Percentiles rank a stretch among this genome's conserved stretches.
Conservation (phyloP, 2,888 invertebrate genomes). For the Limnephilus marmoratus region DNA sequence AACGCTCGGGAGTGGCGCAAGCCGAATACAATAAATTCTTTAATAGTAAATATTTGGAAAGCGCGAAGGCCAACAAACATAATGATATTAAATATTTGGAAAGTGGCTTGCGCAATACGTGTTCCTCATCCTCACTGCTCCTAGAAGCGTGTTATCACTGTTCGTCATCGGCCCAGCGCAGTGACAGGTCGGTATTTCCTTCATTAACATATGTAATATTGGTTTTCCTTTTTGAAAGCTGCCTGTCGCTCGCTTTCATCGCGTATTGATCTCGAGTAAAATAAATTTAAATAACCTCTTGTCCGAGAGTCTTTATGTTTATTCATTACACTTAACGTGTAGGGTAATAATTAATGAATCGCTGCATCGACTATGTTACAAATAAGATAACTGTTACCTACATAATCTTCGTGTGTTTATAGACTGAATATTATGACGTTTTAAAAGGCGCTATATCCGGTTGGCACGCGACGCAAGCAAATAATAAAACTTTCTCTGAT, state of each 20-base stretch:
- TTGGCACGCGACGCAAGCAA: slow-evolving; percentile 17
- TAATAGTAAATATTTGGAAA: slow-evolving; percentile 33
- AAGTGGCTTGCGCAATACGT: slow-evolving; percentile 14
- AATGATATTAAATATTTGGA: slow-evolving; percentile 18
- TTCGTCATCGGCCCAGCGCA: not conserved
- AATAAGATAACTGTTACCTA: not conserved
- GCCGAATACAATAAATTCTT: slow-evolving; percentile 18
- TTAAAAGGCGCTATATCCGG: slow-evolving; percentile 18
- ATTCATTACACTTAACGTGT: slow-evolving; percentile 8
- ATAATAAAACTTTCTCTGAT: slow-evolving; percentile 28
- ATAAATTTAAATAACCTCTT: slow-evolving; percentile 5
- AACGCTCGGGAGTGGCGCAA: not conserved
- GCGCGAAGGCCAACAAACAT: not conserved
- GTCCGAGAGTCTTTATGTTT: not conserved
- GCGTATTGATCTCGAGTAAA: not conserved
- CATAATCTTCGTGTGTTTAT: not conserved
- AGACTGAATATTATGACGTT: not conserved
- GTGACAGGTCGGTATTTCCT: slow-evolving; percentile 34
- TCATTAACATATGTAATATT: slow-evolving; percentile 50
- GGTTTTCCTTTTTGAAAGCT: slow-evolving; percentile 41
- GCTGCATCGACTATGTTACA: not conserved
- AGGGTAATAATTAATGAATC: slow-evolving; percentile 20
- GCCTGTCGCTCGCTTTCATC: slow-evolving; percentile 33
- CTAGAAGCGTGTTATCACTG: not conserved
- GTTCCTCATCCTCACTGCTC: not conserved